Evolutionary conservation across 1,140 invertebrate genomes (phyloP), one percentile per base, ranked within the genome.

Genomic region (Neodiprion fabricii): DNA sequence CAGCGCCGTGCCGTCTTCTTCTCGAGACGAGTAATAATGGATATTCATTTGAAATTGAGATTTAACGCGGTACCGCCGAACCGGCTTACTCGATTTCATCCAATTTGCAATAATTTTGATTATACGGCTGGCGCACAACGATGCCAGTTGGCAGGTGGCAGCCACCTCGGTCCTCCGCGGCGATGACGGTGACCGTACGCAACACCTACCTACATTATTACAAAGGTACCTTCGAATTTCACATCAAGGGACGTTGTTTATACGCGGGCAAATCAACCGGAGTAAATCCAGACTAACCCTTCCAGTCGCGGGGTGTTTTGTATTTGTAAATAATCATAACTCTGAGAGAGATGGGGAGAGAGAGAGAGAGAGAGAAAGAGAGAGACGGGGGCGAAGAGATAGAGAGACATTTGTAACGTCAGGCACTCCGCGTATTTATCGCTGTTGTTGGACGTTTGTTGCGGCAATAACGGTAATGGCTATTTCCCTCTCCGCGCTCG

Each of bases 401-500:
- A 82, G 81, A 82, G 82, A 82, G 81, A 83, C 81, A 87, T 86
- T 87, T 85, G 85, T 84, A 85, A 86, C 84, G 83, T 80, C 80
- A 81, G 77, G 17, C 40, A 73, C 61, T 79, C 81, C 79, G 79
- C 80, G 82, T 88, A 88, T 88, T 88, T 88, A 88, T 88, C 81
- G 85, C 84, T 87, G 85, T 87, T 87, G 86, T 86, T 88, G 85
- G 83, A 86, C 79, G 84, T 85, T 86, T 86, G 86, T 87, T 87
- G 83, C 83, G 81, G 87, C 84, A 88, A 88, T 88, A 88, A 88
- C 82, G 85, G 79, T 88, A 88, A 88, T 88, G 87, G 80, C 80
- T 70, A 72, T 72, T 72, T 73, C 65, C 74, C 48, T 65, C 49
- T 11, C 61, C 70, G 40, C 67, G 61, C 70, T 9, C 47, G 9